A percentile compares a stretch with the other conserved stretches of the same genome.
Conservation (phyloP, 2,113 vertebrate genomes). For the Platichthys stellatus region DNA sequence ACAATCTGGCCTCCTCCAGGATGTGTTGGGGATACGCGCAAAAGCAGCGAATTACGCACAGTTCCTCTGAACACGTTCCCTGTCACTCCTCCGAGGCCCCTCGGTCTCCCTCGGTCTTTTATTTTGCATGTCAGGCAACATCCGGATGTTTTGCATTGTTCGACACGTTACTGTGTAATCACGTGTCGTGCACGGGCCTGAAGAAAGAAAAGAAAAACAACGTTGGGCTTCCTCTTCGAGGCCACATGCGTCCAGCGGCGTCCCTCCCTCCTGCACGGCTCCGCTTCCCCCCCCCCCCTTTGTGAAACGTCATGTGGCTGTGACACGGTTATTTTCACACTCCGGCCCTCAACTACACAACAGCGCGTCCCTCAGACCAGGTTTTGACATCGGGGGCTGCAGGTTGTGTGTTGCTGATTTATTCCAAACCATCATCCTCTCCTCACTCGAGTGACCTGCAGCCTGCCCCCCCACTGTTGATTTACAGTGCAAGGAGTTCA, state of each 20-base stretch:
- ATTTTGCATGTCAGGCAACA: too few relatives aligned
- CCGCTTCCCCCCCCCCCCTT: not conserved
- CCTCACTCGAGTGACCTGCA: too few relatives aligned
- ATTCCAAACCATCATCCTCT: too few relatives aligned
- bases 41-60: too few relatives aligned
- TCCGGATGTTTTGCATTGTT: conserved; percentile 45
- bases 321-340: conserved; percentile 69
- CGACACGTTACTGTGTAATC: conserved; percentile 62
- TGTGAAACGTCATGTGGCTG: conserved; percentile 60
- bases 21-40: not conserved
- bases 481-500: conserved; percentile 52
- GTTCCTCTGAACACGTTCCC: too few relatives aligned
- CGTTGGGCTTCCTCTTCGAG: conserved; percentile 55
- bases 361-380: conserved; percentile 15
- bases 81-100: too few relatives aligned
- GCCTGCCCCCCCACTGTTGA: conserved; percentile 22
- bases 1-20: not conserved
- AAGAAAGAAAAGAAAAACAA: not conserved
- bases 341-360: conserved; percentile 41
- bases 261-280: not conserved
- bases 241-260: conserved; percentile 52
- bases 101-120: not conserved
- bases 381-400: not conserved
- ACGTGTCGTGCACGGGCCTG: conserved; percentile 43
- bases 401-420: not conserved